phyloP scores from a whole-genome alignment of 2,797 vertebrate species.

The Sebastes glaucus region DNA sequence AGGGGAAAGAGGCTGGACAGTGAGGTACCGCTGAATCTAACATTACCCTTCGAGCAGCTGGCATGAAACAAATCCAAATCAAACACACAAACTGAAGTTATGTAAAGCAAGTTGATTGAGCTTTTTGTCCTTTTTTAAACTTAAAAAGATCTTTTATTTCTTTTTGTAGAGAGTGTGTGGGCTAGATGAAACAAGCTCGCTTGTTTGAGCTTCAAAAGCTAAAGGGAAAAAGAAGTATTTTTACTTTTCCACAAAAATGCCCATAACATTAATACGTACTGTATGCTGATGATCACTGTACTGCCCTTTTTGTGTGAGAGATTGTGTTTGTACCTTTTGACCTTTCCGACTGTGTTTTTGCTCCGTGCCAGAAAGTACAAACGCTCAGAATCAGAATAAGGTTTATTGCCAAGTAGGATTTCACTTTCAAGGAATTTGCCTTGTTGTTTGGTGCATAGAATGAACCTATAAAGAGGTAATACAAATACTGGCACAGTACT shows the following conservation, averaged over 20 bases:
- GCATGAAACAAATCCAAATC: constrained; percentile 57
- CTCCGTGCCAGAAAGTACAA: background rate
- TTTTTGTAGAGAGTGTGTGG: constrained; percentile 43
- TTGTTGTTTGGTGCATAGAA: background rate
- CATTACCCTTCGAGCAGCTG: constrained; percentile 49
- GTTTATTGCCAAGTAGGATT: background rate
- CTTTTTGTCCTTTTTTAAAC: constrained; percentile 29
- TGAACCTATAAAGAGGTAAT: background rate
- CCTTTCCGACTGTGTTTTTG: constrained; percentile 2
- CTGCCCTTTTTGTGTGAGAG: background rate
- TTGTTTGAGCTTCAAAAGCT: constrained; percentile 50
- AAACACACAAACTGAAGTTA: constrained; percentile 49
- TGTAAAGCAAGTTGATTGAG: constrained; percentile 57
- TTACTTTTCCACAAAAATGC: constrained; percentile 34
- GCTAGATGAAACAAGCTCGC: constrained; percentile 43
- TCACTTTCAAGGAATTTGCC: background rate
- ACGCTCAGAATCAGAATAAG: background rate
- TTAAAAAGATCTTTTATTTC: constrained; percentile 32
- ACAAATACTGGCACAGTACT: background rate
- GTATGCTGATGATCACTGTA: background rate
- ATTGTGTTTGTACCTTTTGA: constrained; percentile 2
- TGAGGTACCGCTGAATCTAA: constrained; percentile 57
- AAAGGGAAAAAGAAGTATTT: constrained; percentile 45
- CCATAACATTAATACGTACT: constrained; percentile 7
- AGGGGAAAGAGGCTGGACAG: constrained; percentile 56